A percentile compares a stretch with the other conserved stretches of the same genome.
Conservation (phyloP, 1,140 invertebrate species). For the Hyphantria cunea region DNA sequence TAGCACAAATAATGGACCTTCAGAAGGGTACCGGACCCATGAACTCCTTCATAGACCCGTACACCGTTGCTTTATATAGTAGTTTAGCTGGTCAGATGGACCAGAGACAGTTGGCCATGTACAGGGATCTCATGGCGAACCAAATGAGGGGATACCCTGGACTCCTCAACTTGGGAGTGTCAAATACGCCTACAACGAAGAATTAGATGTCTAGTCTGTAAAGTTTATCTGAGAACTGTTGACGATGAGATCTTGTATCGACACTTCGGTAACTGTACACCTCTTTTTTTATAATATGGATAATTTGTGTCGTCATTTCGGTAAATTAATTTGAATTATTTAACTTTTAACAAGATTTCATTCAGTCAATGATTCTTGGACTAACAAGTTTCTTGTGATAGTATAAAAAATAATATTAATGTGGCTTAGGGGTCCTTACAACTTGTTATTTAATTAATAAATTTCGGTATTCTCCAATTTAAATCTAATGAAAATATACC, state of each 20-base stretch:
- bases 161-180: slow-evolving; percentile 49
- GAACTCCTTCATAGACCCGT: slow-evolving; percentile 64
- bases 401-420: neutral
- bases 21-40: slow-evolving; percentile 46
- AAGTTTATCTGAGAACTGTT: slow-evolving; percentile 30
- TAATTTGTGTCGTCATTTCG: too few relatives aligned
- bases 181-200: slow-evolving; percentile 65
- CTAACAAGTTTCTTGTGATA: neutral
- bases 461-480: neutral
- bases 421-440: neutral
- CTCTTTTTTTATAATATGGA: too few relatives aligned
- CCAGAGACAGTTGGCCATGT: slow-evolving; percentile 58
- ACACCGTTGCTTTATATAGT: slow-evolving; percentile 67
- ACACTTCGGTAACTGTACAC: too few relatives aligned
- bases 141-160: slow-evolving; percentile 59
- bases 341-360: neutral
- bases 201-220: slow-evolving; percentile 58
- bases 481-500: too few relatives aligned
- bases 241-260: neutral
- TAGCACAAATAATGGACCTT: slow-evolving; percentile 53
- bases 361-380: neutral
- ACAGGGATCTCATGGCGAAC: slow-evolving; percentile 58
- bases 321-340: too few relatives aligned
- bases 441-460: neutral
- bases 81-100: slow-evolving; percentile 62